phyloP scores from a whole-genome alignment of 2,113 vertebrate species.

The Nesoenas mayeri region DNA sequence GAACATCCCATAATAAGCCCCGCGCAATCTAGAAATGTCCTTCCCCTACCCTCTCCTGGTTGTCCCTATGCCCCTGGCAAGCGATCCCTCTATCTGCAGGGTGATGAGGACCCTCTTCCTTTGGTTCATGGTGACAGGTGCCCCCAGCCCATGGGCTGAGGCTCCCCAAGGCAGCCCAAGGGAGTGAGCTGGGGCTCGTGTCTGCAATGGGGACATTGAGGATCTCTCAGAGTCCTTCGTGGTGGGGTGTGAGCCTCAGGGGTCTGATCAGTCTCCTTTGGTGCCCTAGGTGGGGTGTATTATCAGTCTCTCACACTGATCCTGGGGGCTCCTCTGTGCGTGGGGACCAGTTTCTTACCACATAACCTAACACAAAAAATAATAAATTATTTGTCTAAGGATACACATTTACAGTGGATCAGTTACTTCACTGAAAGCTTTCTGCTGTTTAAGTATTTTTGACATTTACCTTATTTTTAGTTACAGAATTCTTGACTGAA shows the following conservation, averaged over 20 bases:
- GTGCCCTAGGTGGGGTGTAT: background rate
- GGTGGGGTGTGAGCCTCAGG: background rate
- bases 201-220: accelerated
- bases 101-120: background rate
- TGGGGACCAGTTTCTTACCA: background rate
- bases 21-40: accelerated
- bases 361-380: background rate
- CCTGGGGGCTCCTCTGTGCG: background rate
- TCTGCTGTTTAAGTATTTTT: background rate
- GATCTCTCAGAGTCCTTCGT: accelerated
- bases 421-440: background rate
- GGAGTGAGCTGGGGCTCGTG: background rate
- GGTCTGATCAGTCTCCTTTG: accelerated
- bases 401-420: background rate
- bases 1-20: background rate
- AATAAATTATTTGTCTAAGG: background rate
- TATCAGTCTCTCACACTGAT: too few relatives aligned
- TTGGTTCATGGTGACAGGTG: background rate
- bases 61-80: background rate
- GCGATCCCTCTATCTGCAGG: background rate
- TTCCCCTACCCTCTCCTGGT: background rate
- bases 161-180: accelerated
- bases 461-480: background rate
- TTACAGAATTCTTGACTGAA: background rate
- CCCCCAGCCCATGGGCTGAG: background rate